Conservation (phyloP, 2,797 vertebrate species). For the Onychomys torridus region DNA sequence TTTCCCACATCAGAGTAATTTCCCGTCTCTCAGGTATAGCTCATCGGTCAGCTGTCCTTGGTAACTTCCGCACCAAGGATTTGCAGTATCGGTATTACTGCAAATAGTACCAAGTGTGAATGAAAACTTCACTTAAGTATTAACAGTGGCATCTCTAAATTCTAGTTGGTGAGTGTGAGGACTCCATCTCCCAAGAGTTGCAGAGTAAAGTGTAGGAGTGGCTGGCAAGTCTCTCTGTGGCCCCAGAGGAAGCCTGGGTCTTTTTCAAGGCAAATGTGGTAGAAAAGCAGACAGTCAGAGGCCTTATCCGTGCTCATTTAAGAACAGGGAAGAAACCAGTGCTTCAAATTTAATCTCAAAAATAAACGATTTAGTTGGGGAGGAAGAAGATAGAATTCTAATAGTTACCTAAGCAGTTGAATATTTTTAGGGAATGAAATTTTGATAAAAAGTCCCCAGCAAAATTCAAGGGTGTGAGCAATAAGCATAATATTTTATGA, state of each 20-base stretch:
- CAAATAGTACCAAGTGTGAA: rapidly evolving
- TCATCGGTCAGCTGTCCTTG: not conserved
- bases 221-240: not conserved
- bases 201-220: not conserved
- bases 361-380: conserved; percentile 25
- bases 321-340: conserved; percentile 49
- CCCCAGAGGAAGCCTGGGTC: not conserved
- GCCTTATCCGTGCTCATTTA: not conserved
- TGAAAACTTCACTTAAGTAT: not conserved
- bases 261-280: not conserved
- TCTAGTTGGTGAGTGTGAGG: not conserved
- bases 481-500: conserved; percentile 91
- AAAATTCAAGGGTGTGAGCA: conserved; percentile 89
- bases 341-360: conserved; percentile 22
- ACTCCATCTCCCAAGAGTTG: not conserved
- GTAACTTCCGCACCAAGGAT: not conserved
- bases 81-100: no score
- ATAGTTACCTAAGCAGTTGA: conserved; percentile 82
- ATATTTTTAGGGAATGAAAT: conserved; percentile 82
- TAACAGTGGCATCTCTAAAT: not conserved
- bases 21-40: rapidly evolving
- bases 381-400: conserved; percentile 70
- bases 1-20: no score
- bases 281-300: no score
- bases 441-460: conserved; percentile 83